These are phyloP conservation scores for Tetragonula carbonaria DNA, from an alignment of 2,888 invertebrate genomes.

Conservation along the genomic window DNA sequence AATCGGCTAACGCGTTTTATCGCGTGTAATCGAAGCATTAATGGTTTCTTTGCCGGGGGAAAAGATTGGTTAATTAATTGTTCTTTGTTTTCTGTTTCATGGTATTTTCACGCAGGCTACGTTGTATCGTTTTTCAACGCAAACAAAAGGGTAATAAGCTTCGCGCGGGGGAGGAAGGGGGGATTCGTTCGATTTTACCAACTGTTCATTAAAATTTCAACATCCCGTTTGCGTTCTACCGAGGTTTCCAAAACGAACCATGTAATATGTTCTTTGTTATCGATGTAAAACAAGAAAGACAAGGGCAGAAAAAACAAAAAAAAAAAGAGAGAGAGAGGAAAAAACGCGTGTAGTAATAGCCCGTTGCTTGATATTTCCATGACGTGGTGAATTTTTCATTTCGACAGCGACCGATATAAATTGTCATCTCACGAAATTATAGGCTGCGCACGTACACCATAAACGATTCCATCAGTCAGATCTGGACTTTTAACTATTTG, in stretches of 20 bases:
- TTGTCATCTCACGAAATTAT: background rate
- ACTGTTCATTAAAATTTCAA: background rate
- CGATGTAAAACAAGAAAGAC: background rate
- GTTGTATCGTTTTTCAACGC: background rate
- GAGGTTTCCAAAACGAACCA: background rate
- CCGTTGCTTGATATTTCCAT: conserved; percentile 14
- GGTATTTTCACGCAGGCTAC: background rate
- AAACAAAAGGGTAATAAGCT: background rate
- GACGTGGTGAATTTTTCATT: conserved; percentile 4
- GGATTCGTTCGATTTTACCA: background rate
- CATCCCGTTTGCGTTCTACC: no score
- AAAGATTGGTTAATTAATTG: conserved; percentile 9
- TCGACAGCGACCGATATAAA: conserved; percentile 14
- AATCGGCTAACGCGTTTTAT: conserved; percentile 1
- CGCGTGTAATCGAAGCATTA: conserved; percentile 4
- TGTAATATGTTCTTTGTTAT: background rate
- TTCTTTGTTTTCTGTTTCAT: background rate
- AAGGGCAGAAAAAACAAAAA: background rate
- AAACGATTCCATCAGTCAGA: no score
- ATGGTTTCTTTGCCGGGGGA: background rate
- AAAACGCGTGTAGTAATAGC: background rate
- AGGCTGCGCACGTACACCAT: conserved; percentile 11
- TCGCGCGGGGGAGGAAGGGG: background rate
- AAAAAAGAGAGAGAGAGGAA: background rate
- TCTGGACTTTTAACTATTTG: no score